Evolutionary conservation across 2,888 invertebrate species (phyloP), one percentile per base, ranked within the genome.

Genomic region (Lapara coniferarum): DNA sequence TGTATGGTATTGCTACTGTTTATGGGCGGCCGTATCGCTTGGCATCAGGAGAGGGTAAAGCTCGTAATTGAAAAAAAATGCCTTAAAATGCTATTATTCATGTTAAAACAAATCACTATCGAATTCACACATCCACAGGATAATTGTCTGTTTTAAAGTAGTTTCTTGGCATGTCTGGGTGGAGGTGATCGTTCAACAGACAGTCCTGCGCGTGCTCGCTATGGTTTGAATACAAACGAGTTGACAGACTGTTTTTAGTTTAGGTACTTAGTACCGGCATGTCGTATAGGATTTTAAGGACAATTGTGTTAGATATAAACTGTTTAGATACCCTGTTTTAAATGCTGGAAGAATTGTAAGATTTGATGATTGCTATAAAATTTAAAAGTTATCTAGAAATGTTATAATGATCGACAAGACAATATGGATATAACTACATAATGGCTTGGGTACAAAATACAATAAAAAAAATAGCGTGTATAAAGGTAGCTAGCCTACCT

Each of bases 91-190:
- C 7, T 52, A n/a, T 52, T 25, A 25, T 2, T 2, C 25, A 25
- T 25, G 2, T 25, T 25, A 25, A 25, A 1, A 25, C 2, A 25
- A 25, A 25, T 25, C 25, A 25, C 25, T 2, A 25, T 25, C 25
- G 25, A 1, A 25, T 25, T 25, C 25, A 25, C 25, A 44, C 37
- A n/a, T 44, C 10, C 46, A 46, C 59, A 59, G 7, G 19, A 63
- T 63, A 25, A 49, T 63, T 63, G 46, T 63, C 6, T 59, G 59
- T 46, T 49, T 49, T 46, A 63, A 63, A 63, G 58, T 59, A 59
- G 46, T 63, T 63, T 63, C 63, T 63, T 46, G 63, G 19, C 63
- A 63, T 63, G 49, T 63, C 63, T 49, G 63, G 63, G 63, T 63
- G 10, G 63, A 49, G 63, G 63, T 63, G 63, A 63, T 57, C 57